phyloP scores from a whole-genome alignment of 2,888 invertebrate species.

The Neoaliturus tenellus region DNA sequence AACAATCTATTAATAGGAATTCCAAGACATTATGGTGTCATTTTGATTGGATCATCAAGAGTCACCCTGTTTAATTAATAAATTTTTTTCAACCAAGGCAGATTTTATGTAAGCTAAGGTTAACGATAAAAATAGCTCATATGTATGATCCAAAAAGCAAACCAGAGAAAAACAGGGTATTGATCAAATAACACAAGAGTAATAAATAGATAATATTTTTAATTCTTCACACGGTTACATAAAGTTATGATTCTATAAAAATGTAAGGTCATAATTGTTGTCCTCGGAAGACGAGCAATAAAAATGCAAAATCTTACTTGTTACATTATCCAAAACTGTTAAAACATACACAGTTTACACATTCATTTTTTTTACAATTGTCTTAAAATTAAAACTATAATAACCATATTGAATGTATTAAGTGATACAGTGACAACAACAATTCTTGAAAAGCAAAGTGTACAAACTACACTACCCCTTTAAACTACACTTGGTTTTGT shows the following conservation, averaged over 20 bases:
- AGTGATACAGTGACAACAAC: conserved; percentile 9
- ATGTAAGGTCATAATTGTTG: background rate
- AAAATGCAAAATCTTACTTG: background rate
- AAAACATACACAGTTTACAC: background rate
- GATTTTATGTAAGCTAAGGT: too few species aligned
- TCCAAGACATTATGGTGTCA: too few species aligned
- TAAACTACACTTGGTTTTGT: background rate
- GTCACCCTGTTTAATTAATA: too few species aligned
- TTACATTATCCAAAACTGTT: background rate
- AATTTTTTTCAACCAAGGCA: too few species aligned
- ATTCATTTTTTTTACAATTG: background rate
- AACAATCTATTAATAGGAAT: too few species aligned
- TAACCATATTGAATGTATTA: conserved; percentile 6
- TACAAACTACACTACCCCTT: conserved; percentile 22
- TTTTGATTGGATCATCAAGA: too few species aligned
- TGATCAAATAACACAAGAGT: background rate
- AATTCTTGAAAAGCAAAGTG: conserved; percentile 21
- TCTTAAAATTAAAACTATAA: conserved; percentile 24
- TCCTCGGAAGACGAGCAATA: conserved; percentile 13
- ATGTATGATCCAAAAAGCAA: too few species aligned
- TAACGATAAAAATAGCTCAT: too few species aligned
- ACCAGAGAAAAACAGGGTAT: too few species aligned
- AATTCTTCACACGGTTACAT: background rate
- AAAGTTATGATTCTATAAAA: conserved; percentile 8
- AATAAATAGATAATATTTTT: background rate